Base-by-base conservation (phyloP, 1,140 invertebrate species). In the Latrodectus geometricus region DNA sequence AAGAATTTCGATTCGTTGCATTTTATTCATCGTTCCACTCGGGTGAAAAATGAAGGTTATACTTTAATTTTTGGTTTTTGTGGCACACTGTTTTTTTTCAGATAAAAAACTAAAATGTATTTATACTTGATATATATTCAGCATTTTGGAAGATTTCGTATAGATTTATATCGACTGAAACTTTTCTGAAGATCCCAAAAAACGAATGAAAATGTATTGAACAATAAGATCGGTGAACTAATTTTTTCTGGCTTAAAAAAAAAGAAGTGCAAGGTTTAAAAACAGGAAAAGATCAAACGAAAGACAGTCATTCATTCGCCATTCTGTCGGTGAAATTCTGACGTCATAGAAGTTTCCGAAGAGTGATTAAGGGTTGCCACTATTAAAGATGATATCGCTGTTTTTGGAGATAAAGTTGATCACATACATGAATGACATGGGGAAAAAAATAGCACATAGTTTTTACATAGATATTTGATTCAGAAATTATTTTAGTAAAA, bases 281-380 rank as follows among this genome's bases (percentile, higher is more conserved):
- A 35, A 68, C n/a, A 50, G 20, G 52, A 78, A 72, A 86, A 70
- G 82, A 86, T 77, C 65, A 12, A 61, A 70, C 70, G 83, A 86
- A 78, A 86, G 75, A 86, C 83, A 69, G 83, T 77, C 75, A 66
- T 73, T 86, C 83, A 77, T 78, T 66, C 83, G 75, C 83, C 75
- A 86, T 86, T 61, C 83, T 77, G 83, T 86, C 83, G 77, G 83
- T 86, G 74, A 73, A 75, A 73, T 54, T 56, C 35, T 86, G 74
- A 78, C 74, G 75, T 77, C 75, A 77, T 50, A 14, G 52, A 61
- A 77, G 52, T 74, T 56, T 77, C 21, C 56, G 35, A 66, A 83
- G 17, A 50, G 65, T 54, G 66, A 70, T 54, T 21, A 20, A 52
- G 56, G 82, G 56, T 76, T 84, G 49, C 83, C 83, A 72, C 15